A percentile compares a stretch with the other conserved stretches of the same genome.
Evolutionary conservation across 2,113 vertebrate species (phyloP).

Genomic region (Pedetes capensis): DNA sequence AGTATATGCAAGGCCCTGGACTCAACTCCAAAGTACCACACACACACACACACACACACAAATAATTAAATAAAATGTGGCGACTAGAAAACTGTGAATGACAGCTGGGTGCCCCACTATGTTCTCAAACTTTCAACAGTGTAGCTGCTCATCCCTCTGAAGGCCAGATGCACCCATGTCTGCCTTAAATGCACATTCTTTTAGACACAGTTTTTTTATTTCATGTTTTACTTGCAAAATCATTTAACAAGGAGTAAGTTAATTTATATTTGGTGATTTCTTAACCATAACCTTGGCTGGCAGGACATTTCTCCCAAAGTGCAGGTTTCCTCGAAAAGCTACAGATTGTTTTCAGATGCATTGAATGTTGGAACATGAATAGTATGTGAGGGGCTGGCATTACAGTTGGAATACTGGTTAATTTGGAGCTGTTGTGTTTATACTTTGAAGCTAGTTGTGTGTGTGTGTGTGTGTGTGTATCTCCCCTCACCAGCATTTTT

Average conservation of each 20-base stretch:
- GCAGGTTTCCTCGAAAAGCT: background rate
- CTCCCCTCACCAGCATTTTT: too few species aligned
- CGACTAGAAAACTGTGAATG: too few species aligned
- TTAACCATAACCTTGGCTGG: background rate
- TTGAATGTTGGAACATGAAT: background rate
- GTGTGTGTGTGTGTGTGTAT: background rate
- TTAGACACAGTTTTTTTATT: background rate
- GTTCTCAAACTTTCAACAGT: too few species aligned
- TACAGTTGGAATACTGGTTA: background rate
- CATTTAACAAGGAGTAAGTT: background rate
- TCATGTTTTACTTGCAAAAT: background rate
- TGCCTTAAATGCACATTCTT: background rate
- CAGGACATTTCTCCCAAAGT: background rate
- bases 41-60: too few species aligned
- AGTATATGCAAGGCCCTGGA: too few species aligned
- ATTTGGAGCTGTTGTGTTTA: background rate
- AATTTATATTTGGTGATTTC: background rate
- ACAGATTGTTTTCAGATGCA: too few species aligned
- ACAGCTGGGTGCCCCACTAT: too few species aligned
- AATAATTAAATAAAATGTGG: too few species aligned
- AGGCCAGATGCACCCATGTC: too few species aligned
- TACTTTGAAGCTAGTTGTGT: background rate
- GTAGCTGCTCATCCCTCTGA: too few species aligned
- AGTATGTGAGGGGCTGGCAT: accelerated
- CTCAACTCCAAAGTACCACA: too few species aligned